Evolutionary conservation across 1,140 invertebrate genomes (phyloP).

Genomic region (Psilanteris sp.): DNA sequence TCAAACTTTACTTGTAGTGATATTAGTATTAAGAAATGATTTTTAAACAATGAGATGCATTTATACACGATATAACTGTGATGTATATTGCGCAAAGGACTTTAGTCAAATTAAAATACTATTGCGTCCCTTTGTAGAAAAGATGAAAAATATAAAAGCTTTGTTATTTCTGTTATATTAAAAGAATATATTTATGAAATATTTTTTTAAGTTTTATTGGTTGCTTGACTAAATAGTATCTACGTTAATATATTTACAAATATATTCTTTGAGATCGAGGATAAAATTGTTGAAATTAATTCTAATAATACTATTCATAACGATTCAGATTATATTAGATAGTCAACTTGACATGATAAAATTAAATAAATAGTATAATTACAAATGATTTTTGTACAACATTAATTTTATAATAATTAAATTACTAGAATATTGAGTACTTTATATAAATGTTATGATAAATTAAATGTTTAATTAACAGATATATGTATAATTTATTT

Average conservation of each 20-base stretch:
- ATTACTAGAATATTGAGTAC: slow-evolving; percentile 53
- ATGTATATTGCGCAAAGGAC: slow-evolving; percentile 35
- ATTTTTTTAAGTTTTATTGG: slow-evolving; percentile 20
- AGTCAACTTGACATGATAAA: slow-evolving; percentile 42
- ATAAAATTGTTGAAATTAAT: slow-evolving; percentile 54
- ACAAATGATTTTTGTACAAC: slow-evolving; percentile 57
- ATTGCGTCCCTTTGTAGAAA: slow-evolving; percentile 52
- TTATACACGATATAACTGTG: slow-evolving; percentile 50
- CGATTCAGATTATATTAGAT: slow-evolving; percentile 52
- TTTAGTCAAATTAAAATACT: slow-evolving; percentile 39
- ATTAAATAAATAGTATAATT: slow-evolving; percentile 40
- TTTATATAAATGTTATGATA: slow-evolving; percentile 60
- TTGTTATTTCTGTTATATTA: slow-evolving; percentile 39
- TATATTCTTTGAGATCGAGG: slow-evolving; percentile 40
- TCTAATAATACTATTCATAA: slow-evolving; percentile 50
- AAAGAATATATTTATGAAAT: not conserved
- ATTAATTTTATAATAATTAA: slow-evolving; percentile 42
- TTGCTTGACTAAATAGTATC: slow-evolving; percentile 11
- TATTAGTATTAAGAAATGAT: slow-evolving; percentile 52
- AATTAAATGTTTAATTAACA: slow-evolving; percentile 57
- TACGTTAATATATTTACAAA: slow-evolving; percentile 37
- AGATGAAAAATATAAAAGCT: slow-evolving; percentile 38
- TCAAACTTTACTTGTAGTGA: slow-evolving; percentile 52
- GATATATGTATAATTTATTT: slow-evolving; percentile 50
- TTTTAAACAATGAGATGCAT: slow-evolving; percentile 42